These are phyloP conservation scores for Xanthostigma xanthostigma DNA, from an alignment of 2,888 invertebrate genomes.

Conservation along the genomic window DNA sequence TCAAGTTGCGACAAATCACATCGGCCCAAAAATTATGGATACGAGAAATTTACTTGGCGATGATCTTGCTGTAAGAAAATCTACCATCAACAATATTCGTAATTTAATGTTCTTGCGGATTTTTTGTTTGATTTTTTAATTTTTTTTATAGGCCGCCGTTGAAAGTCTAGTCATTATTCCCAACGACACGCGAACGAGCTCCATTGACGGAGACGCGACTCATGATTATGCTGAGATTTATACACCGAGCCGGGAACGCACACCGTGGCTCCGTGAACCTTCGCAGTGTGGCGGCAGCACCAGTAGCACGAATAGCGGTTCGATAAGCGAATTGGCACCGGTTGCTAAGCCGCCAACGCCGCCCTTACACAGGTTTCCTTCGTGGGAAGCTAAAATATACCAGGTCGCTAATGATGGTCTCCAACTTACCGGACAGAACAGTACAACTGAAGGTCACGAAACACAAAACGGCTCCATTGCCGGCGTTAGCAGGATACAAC, in stretches of 20 bases:
- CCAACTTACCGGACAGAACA: slow-evolving; percentile 27
- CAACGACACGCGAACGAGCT: slow-evolving; percentile 42
- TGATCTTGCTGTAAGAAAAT: slow-evolving; percentile 36
- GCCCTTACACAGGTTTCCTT: slow-evolving; percentile 78
- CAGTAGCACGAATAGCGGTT: slow-evolving; percentile 15
- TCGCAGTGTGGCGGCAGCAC: slow-evolving; percentile 12
- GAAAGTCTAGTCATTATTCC: slow-evolving; percentile 35
- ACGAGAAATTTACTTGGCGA: slow-evolving; percentile 36
- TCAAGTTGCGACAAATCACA: slow-evolving; percentile 5
- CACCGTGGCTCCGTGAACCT: slow-evolving; percentile 27
- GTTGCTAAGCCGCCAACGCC: slow-evolving; percentile 67
- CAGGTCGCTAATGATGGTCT: slow-evolving; percentile 49
- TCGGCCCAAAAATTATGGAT: slow-evolving; percentile 8
- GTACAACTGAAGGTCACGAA: slow-evolving; percentile 28
- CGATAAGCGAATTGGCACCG: slow-evolving; percentile 10
- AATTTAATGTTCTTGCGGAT: too few relatives aligned
- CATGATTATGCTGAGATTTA: slow-evolving; percentile 92
- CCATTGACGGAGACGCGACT: slow-evolving; percentile 48
- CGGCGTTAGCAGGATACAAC: slow-evolving; percentile 36
- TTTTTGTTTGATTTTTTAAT: too few relatives aligned
- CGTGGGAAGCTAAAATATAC: slow-evolving; percentile 94
- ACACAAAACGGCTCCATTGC: slow-evolving; percentile 19
- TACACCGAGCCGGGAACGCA: slow-evolving; percentile 65
- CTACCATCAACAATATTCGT: not conserved
- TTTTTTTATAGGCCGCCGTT: slow-evolving; percentile 31